phyloP scores from a whole-genome alignment of 2,113 vertebrate species.

The Austrofundulus limnaeus region DNA sequence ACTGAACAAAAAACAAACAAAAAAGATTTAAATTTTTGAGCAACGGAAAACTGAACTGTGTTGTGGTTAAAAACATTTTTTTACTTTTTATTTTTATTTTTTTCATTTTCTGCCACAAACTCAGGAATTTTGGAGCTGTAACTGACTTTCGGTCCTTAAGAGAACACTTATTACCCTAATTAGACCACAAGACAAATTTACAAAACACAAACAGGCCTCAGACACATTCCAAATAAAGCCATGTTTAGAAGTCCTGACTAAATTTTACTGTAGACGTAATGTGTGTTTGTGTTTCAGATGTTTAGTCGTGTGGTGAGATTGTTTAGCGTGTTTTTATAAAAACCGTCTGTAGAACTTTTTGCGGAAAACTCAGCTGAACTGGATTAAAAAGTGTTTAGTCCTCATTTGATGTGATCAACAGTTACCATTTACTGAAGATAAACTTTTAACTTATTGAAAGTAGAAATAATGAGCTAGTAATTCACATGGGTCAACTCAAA shows the following conservation, averaged over 20 bases:
- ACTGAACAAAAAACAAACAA: not conserved
- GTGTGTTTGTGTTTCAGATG: conserved; percentile 18
- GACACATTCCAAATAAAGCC: conserved; percentile 59
- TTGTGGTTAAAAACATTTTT: conserved; percentile 11
- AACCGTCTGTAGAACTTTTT: conserved; percentile 16
- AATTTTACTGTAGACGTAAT: conserved; percentile 12
- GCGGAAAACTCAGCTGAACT: conserved; percentile 35
- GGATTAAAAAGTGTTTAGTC: conserved; percentile 33
- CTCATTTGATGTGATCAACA: conserved; percentile 29
- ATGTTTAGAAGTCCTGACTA: conserved; percentile 43
- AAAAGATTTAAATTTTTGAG: not conserved
- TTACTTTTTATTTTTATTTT: no score
- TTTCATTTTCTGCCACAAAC: conserved; percentile 3
- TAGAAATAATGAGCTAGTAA: conserved; percentile 28
- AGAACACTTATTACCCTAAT: conserved; percentile 39
- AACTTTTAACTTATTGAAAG: conserved; percentile 34
- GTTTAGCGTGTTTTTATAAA: conserved; percentile 31
- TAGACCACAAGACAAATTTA: conserved; percentile 59
- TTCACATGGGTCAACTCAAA: conserved; percentile 23
- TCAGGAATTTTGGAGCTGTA: conserved; percentile 14
- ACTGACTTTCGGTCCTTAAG: conserved; percentile 21
- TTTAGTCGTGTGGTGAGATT: conserved; percentile 40
- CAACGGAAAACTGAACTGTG: not conserved
- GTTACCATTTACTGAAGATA: conserved; percentile 3
- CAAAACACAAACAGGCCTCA: conserved; percentile 49